A percentile compares a stretch with the other conserved stretches of the same genome.
Conservation (phyloP, 2,113 vertebrate genomes). For the Siphamia tubifer region DNA sequence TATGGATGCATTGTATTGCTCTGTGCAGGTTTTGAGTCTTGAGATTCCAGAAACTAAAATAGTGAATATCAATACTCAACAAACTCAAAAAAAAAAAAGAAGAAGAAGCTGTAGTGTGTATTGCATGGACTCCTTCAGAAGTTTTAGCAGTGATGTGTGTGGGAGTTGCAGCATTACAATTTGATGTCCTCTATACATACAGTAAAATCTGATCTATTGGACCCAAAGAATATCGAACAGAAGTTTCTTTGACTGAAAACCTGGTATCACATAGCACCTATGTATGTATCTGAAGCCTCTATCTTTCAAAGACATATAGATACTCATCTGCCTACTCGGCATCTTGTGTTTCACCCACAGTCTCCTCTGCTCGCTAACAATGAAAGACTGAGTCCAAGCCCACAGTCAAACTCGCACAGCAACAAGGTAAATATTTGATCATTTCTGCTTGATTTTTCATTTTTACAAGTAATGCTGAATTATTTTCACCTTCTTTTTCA, state of each 20-base stretch:
- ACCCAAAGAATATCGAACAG: slow-evolving; percentile 4
- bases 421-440: slow-evolving; percentile 59
- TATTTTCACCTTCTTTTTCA: background rate
- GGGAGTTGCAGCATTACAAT: background rate
- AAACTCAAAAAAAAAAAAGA: too few species aligned
- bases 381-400: slow-evolving; percentile 40
- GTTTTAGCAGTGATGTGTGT: slow-evolving; percentile 4
- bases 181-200: slow-evolving; percentile 8
- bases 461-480: background rate
- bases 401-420: slow-evolving; percentile 48
- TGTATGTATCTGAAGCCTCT: background rate
- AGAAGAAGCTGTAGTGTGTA: background rate
- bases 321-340: slow-evolving; percentile 16
- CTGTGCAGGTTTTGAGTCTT: background rate
- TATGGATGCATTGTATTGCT: background rate
- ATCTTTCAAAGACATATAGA: background rate
- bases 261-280: background rate
- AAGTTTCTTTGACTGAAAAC: slow-evolving; percentile 2
- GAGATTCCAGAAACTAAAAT: background rate
- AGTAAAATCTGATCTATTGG: too few species aligned
- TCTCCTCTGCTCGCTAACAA: slow-evolving; percentile 48
- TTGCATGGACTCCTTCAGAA: background rate
- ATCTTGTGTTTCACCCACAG: slow-evolving; percentile 51
- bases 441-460: background rate
- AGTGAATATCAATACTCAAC: background rate